A percentile compares a stretch with the other conserved stretches of the same genome.
Evolutionary conservation across 2,888 invertebrate genomes (phyloP).

Genomic region (Cantharis rustica): DNA sequence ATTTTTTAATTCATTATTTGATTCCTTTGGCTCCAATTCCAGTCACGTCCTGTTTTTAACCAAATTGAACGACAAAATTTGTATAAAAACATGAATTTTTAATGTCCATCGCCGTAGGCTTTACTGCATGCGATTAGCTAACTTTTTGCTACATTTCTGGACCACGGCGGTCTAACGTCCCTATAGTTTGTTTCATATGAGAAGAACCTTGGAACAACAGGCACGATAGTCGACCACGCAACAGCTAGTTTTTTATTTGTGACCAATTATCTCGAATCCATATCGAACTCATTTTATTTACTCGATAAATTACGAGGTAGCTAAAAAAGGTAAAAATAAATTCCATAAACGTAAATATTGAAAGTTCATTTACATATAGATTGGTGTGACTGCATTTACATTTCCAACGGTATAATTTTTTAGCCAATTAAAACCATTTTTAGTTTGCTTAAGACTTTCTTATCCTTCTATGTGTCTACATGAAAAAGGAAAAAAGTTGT

Average conservation of each 20-base stretch:
- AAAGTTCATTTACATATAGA: constrained; percentile 43
- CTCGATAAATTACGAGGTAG: neutral
- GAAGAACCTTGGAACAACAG: neutral
- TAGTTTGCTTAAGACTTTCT: neutral
- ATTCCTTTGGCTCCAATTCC: neutral
- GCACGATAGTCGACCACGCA: no score
- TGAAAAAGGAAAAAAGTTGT: neutral
- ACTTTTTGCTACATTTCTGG: neutral
- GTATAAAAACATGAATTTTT: neutral
- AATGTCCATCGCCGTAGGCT: neutral
- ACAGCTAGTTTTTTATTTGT: neutral
- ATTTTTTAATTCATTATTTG: neutral
- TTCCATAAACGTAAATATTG: constrained; percentile 37
- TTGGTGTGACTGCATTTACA: constrained; percentile 37
- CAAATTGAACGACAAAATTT: neutral
- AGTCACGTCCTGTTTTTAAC: neutral
- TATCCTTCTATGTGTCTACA: neutral
- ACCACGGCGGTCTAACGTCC: neutral
- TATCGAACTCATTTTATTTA: neutral
- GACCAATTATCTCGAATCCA: neutral
- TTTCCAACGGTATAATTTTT: constrained; percentile 27
- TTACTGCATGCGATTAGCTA: neutral
- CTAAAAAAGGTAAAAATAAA: constrained; percentile 11
- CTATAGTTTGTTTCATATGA: neutral
- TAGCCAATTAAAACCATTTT: constrained; percentile 22